Evolutionary conservation across 1,140 invertebrate genomes (phyloP).

Genomic region (Diorhabda elongata): DNA sequence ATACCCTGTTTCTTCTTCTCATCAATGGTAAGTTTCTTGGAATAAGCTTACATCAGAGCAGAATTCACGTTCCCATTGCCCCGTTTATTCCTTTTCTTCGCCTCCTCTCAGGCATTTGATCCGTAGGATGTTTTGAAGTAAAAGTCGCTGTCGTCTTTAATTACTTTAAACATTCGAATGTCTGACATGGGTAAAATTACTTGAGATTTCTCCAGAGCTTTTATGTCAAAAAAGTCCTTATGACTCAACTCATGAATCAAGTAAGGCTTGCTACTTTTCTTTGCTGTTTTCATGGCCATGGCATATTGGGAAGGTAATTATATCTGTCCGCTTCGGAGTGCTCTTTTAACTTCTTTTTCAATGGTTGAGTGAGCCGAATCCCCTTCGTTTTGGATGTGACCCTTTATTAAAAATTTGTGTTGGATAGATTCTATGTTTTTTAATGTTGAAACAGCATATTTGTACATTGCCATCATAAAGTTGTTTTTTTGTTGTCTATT

Average conservation of each 20-base stretch:
- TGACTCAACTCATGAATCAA: constrained; percentile 32
- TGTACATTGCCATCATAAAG: too few relatives aligned
- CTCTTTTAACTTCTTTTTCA: constrained; percentile 41
- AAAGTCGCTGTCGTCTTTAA: background rate
- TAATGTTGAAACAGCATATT: too few relatives aligned
- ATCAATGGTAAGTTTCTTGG: background rate
- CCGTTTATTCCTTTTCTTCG: background rate
- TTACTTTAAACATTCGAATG: background rate
- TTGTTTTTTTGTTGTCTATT: too few relatives aligned
- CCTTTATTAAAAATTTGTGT: too few relatives aligned
- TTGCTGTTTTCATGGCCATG: constrained; percentile 31
- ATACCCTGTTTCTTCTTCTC: constrained; percentile 5
- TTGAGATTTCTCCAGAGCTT: constrained; percentile 15
- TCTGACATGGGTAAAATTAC: constrained; percentile 2
- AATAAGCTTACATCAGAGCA: background rate
- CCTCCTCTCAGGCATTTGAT: background rate
- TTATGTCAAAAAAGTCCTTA: constrained; percentile 31
- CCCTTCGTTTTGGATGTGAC: constrained; percentile 26
- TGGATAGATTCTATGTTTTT: too few relatives aligned
- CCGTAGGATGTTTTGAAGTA: background rate
- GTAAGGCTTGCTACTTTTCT: constrained; percentile 34
- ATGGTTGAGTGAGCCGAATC: constrained; percentile 45
- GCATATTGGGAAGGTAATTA: constrained; percentile 27
- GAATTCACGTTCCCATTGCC: background rate
- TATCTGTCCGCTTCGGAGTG: constrained; percentile 32